phyloP scores from a whole-genome alignment of 2,888 invertebrate genomes.

The Lasioglossum villosulum region DNA sequence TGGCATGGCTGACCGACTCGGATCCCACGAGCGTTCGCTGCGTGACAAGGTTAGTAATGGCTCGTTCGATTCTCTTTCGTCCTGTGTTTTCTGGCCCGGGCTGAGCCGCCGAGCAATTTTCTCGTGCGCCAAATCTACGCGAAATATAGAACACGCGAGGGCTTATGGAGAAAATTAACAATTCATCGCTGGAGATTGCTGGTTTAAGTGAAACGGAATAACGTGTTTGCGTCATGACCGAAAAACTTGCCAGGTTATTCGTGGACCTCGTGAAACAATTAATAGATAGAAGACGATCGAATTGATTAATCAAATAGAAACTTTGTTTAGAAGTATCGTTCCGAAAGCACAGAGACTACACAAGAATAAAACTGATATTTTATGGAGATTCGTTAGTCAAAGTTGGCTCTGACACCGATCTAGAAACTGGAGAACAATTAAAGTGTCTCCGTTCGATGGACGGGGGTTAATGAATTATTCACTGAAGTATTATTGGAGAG shows the following conservation, averaged over 20 bases:
- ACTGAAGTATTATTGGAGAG: neutral
- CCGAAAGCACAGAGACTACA: no score
- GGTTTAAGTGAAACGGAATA: neutral
- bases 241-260: neutral
- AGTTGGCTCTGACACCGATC: neutral
- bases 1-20: constrained; percentile 39
- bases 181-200: neutral
- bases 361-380: neutral
- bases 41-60: constrained; percentile 51
- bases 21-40: constrained; percentile 32
- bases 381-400: neutral
- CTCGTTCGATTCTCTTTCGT: constrained; percentile 9
- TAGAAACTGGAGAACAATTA: neutral
- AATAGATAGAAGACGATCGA: neutral
- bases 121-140: neutral
- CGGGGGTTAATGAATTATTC: neutral
- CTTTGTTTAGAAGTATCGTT: neutral
- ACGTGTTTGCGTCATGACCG: neutral
- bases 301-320: no score
- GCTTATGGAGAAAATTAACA: neutral
- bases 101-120: neutral
- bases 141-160: neutral
- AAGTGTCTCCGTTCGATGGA: neutral
- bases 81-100: neutral
- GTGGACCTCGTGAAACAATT: neutral